phyloP scores from a whole-genome alignment of 2,797 vertebrate genomes.

The Rhinichthys osculus region DNA sequence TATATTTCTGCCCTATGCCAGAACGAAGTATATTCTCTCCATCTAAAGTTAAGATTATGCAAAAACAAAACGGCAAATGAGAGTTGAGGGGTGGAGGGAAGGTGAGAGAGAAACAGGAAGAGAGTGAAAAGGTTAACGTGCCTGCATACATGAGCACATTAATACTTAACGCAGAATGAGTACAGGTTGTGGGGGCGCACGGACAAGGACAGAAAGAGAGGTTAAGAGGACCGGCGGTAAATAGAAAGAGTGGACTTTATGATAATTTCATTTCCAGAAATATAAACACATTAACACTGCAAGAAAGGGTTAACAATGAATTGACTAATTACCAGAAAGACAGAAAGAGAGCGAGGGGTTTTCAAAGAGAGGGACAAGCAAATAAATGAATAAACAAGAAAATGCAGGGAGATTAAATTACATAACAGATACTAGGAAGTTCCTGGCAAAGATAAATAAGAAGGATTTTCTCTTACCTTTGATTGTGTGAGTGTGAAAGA shows the following conservation, averaged over 20 bases:
- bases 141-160: constrained; percentile 44
- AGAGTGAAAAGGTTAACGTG: constrained; percentile 43
- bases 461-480: constrained; percentile 69
- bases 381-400: constrained; percentile 29
- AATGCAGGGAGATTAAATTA: constrained; percentile 22
- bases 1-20: not conserved
- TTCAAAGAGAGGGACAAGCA: constrained; percentile 28
- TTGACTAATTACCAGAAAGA: not conserved
- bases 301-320: constrained; percentile 21
- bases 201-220: not conserved
- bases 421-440: constrained; percentile 40
- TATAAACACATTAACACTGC: not conserved
- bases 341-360: constrained; percentile 26
- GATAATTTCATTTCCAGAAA: not conserved
- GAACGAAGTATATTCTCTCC: not conserved
- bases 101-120: constrained; percentile 27
- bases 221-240: not conserved
- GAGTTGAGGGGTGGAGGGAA: not conserved
- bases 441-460: constrained; percentile 31
- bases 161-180: constrained; percentile 44
- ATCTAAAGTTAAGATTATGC: constrained; percentile 22
- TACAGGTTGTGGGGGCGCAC: constrained; percentile 13
- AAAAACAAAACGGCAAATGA: constrained; percentile 28
- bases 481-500: constrained; percentile 67
- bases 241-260: constrained; percentile 6